phyloP scores from a whole-genome alignment of 2,797 vertebrate species.

The Poeciliopsis paucimaculata region DNA sequence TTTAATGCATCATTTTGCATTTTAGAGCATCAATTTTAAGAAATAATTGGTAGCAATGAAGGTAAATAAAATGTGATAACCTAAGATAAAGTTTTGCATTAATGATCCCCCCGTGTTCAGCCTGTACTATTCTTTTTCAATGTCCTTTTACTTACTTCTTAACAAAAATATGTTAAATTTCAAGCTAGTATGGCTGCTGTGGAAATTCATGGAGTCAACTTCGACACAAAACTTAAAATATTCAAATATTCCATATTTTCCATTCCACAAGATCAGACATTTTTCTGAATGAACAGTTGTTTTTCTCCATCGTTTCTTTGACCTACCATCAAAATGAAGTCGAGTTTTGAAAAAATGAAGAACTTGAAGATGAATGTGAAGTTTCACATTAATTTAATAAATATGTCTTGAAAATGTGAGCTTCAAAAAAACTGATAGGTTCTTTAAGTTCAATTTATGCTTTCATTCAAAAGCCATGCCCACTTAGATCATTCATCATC shows the following conservation, averaged over 20 bases:
- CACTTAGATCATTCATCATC: not conserved
- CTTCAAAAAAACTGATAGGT: not conserved
- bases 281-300: not conserved
- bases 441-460: not conserved
- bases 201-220: not conserved
- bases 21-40: not conserved
- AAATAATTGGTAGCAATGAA: not conserved
- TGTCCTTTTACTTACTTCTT: not conserved
- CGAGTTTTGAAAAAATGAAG: not conserved
- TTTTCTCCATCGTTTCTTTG: not conserved
- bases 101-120: not conserved
- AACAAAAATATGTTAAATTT: not conserved
- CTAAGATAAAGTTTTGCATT: not conserved
- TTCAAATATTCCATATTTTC: not conserved
- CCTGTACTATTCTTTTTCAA: not conserved
- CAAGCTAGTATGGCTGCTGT: not conserved
- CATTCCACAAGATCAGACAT: not conserved
- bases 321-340: not conserved
- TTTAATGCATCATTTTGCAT: not conserved
- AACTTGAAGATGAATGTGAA: not conserved
- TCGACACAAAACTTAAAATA: not conserved
- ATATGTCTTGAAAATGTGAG: not conserved
- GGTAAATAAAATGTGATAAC: not conserved
- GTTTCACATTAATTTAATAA: not conserved
- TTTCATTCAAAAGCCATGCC: not conserved